Percentiles rank a stretch among this genome's conserved stretches.
phyloP scores from a whole-genome alignment of 2,797 vertebrate species.

The Naso thynnoides region DNA sequence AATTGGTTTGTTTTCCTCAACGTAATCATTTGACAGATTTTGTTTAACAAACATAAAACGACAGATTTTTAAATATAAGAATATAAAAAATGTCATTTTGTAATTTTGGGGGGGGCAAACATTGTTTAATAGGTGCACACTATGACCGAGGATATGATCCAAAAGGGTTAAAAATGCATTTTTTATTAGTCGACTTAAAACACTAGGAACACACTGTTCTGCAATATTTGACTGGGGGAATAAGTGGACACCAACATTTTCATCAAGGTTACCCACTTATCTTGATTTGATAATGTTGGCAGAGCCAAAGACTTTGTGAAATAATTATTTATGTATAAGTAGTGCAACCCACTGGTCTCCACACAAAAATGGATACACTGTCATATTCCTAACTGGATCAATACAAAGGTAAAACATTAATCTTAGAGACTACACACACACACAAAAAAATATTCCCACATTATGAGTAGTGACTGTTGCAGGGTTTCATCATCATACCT shows the following conservation, averaged over 20 bases:
- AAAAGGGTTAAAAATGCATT: too few relatives aligned
- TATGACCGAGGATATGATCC: too few relatives aligned
- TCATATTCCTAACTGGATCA: conserved; percentile 26
- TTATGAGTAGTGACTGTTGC: background rate
- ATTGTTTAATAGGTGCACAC: too few relatives aligned
- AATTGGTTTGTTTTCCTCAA: too few relatives aligned
- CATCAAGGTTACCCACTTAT: conserved; percentile 20
- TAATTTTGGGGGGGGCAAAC: too few relatives aligned
- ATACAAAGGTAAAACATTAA: conserved; percentile 16
- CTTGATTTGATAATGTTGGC: conserved; percentile 57
- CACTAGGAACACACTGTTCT: background rate
- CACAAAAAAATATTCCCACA: background rate
- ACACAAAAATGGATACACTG: conserved; percentile 9
- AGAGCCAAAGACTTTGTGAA: conserved; percentile 37
- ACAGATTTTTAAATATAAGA: too few relatives aligned
- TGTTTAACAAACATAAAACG: too few relatives aligned
- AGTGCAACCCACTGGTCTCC: conserved; percentile 30
- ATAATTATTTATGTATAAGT: conserved; percentile 32
- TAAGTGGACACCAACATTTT: conserved; percentile 23
- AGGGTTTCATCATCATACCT: conserved; percentile 80
- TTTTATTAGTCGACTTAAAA: too few relatives aligned
- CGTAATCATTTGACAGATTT: too few relatives aligned
- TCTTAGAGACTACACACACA: background rate
- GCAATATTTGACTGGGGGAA: conserved; percentile 6
- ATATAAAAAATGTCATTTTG: too few relatives aligned